Evolutionary conservation across 2,888 invertebrate genomes (phyloP), one percentile per base, ranked within the genome.

Genomic region (Lithophane leautieri): DNA sequence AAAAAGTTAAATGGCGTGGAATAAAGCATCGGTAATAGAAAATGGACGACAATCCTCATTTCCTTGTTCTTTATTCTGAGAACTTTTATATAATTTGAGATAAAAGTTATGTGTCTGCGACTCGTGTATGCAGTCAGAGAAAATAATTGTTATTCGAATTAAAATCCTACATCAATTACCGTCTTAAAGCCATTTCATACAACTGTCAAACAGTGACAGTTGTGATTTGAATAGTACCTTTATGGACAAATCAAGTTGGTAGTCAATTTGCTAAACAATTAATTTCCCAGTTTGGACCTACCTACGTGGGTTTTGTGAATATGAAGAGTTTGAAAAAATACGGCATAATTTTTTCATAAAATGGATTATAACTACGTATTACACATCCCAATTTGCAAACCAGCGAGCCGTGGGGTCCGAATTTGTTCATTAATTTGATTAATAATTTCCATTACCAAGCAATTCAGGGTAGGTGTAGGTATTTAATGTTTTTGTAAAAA

Each of bases 1-100:
- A 93, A 94, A 94, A 94, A 93, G 94, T 94, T 94, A 93, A 95
- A 95, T 94, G 94, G 94, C 86, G 89, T 86, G 94, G 94, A 94
- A 95, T 92, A 91, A 93, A 93, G 91, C 92, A 92, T 91, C 90
- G 92, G 92, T 94, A 94, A 94, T 94, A 94, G 93, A 94, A 93
- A 94, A 94, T 93, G 93, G 93, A 93, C 91, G 94, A 94, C 93
- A 93, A 91, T 93, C 91, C 91, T 94, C 93, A 94, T 94, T 94
- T 94, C 94, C 92, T 91, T 89, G 91, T 91, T 89, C 91, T 90
- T 91, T 92, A 90, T 91, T 92, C 90, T 86, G 83, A 88, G 87
- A 88, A 85, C 70, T 76, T 56, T 67, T 61, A 65, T 72, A 70
- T 56, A 54, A 44, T 76, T n/a, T n/a, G n/a, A n/a, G n/a, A 69